Evolutionary conservation across 1,140 invertebrate genomes (phyloP), one percentile per base, ranked within the genome.

Genomic region (Anastrepha ludens): DNA sequence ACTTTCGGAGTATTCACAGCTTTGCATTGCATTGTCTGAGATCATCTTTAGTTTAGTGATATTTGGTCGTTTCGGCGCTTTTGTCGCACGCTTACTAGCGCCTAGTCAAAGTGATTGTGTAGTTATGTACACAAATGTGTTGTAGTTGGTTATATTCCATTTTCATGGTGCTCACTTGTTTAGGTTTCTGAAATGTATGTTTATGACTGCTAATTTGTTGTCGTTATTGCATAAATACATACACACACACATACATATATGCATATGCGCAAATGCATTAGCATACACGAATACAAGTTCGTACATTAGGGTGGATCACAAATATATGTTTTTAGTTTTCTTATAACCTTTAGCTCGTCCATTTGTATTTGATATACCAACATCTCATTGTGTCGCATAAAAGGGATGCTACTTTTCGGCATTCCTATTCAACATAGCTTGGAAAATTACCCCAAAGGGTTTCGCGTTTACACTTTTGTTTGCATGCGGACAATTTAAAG

Each of bases 131-230:
- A 62, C 4, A n/a, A 15, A 13, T 62, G 8, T 62, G 60, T 62
- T 55, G 11, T 55, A 55, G 50, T 55, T 11, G 29, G 17, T 60
- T 4, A 8, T 86, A 58, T 86, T 64, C 74, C 74, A 81, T 81
- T 81, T 81, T 55, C n/a, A 55, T 81, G 74, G 2, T 50, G 47
- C 47, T 50, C 74, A 81, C 74, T 55, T 81, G 74, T 20, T 81
- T 20, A 50, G n/a, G 47, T 81, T 20, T 20, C 11, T 2, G 7
- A n/a, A 17, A 81, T 47, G 20, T 81, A 2, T 81, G 2, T 86
- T 86, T 60, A 62, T 86, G 85, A 20, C 8, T 62, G 59, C 44
- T 58, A 60, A 86, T 13, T 44, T 86, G 8, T 59, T 44, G 59
- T 60, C 8, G 59, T 29, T n/a, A 41, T 41, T 59, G 50, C 29